Evolutionary conservation across 2,888 invertebrate genomes (phyloP), one percentile per base, ranked within the genome.

Genomic region (Sesia apiformis): DNA sequence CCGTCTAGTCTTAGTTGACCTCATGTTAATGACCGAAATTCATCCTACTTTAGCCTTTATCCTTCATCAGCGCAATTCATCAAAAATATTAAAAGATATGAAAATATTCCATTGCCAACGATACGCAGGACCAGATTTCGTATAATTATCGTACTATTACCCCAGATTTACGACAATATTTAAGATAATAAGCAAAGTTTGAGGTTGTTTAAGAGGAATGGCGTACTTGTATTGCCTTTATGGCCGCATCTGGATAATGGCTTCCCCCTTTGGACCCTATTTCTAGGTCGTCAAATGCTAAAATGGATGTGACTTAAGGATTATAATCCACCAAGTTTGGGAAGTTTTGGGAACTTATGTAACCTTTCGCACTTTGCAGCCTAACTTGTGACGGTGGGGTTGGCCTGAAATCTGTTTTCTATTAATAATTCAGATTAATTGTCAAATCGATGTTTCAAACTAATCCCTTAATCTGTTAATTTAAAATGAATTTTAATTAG

Each of bases 241-340:
- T 6, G 53, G 54, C 53, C 59, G 58, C 60, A 57, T 57, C 57
- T 52, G 42, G 52, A 52, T 54, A 58, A 59, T 56, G 56, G 57
- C 7, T 46, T 46, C 46, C 46, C 57, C 53, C 57, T 58, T 56
- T 56, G 58, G 56, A 58, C 59, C 61, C 57, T 58, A 59, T 58
- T 57, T 61, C 56, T 59, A 58, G 60, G 58, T 58, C 56, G 61
- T 58, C 58, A 61, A 58, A 57, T 60, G 55, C 58, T 56, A 56
- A 60, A 58, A 56, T 56, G 52, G 56, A 40, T 53, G 51, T 0
- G 43, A 51, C 23, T 50, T 43, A 40, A 40, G 5, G 42, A 5
- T 38, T 41, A 50, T 41, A 7, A 5, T 38, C 39, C 39, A 23
- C 39, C n/a, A 38, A 38, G 51, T 38, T 51, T 60, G 42, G 8